These are phyloP conservation scores for Rhabdomys dilectus DNA, from an alignment of 2,113 vertebrate species.

Conservation along the genomic window DNA sequence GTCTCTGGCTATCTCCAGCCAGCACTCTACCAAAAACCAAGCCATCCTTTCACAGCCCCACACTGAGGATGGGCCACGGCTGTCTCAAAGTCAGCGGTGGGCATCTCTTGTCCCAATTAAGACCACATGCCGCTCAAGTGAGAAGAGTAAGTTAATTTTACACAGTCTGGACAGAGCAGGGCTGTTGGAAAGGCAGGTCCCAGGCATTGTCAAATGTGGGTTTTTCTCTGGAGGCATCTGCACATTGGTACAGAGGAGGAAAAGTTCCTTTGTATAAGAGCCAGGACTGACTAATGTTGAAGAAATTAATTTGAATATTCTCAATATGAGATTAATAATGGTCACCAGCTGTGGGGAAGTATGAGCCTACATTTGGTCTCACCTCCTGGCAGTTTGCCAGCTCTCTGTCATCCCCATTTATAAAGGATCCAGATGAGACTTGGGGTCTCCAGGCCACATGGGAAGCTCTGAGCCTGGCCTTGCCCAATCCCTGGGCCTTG, in stretches of 20 bases:
- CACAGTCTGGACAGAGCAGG: not conserved
- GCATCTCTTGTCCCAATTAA: not conserved
- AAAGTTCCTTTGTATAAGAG: not conserved
- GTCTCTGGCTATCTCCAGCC: too few relatives aligned
- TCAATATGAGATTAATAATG: not conserved
- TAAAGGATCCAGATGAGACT: not conserved
- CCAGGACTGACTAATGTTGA: not conserved
- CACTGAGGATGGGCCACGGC: not conserved
- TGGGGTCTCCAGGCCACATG: not conserved
- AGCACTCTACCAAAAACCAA: too few relatives aligned
- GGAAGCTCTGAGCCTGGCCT: not conserved
- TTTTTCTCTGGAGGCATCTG: not conserved
- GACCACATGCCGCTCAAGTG: not conserved
- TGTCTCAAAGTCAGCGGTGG: not conserved
- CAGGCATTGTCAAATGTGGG: not conserved
- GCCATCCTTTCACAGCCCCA: too few relatives aligned
- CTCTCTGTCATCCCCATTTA: not conserved
- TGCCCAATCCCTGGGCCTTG: not conserved
- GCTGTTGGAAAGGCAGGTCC: not conserved
- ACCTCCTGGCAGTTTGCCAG: too few relatives aligned
- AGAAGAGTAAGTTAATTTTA: not conserved
- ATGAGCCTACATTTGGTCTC: not conserved
- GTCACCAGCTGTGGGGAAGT: not conserved
- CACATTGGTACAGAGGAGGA: not conserved
- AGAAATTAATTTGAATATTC: not conserved